phyloP scores from a whole-genome alignment of 2,797 vertebrate species.

The Pipistrellus kuhlii region DNA sequence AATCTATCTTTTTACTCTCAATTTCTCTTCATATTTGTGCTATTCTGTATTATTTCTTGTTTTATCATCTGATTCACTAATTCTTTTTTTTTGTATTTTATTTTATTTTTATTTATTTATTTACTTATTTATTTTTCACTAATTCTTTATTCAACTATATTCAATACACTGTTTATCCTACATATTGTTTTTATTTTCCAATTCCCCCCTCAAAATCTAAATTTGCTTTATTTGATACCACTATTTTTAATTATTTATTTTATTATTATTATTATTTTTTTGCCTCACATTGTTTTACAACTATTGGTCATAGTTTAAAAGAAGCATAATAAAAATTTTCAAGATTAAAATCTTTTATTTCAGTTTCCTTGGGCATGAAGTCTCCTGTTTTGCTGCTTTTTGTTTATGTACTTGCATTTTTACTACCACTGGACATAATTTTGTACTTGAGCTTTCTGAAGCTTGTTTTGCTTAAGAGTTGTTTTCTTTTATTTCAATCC shows the following conservation, averaged over 20 bases:
- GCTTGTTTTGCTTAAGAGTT: conserved; percentile 18
- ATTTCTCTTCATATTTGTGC: conserved; percentile 15
- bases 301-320: conserved; percentile 39
- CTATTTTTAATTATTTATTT: not conserved
- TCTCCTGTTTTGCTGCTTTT: conserved; percentile 24
- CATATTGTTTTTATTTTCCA: not conserved
- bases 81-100: too few species aligned
- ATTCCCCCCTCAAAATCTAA: not conserved
- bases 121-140: too few species aligned
- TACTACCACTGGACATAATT: not conserved
- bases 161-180: not conserved
- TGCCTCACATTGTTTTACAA: conserved; percentile 1
- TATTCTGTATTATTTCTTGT: not conserved
- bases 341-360: conserved; percentile 46
- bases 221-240: conserved; percentile 1
- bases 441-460: not conserved
- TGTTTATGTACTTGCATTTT: conserved; percentile 2
- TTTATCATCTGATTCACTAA: conserved; percentile 8
- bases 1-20: conserved; percentile 9
- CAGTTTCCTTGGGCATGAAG: not conserved
- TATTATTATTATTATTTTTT: too few species aligned
- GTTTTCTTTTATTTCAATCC: not conserved
- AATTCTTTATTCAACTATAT: conserved; percentile 31
- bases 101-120: too few species aligned
- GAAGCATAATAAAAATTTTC: not conserved